Conservation (phyloP, 2,113 vertebrate species). For the Candoia aspera region DNA sequence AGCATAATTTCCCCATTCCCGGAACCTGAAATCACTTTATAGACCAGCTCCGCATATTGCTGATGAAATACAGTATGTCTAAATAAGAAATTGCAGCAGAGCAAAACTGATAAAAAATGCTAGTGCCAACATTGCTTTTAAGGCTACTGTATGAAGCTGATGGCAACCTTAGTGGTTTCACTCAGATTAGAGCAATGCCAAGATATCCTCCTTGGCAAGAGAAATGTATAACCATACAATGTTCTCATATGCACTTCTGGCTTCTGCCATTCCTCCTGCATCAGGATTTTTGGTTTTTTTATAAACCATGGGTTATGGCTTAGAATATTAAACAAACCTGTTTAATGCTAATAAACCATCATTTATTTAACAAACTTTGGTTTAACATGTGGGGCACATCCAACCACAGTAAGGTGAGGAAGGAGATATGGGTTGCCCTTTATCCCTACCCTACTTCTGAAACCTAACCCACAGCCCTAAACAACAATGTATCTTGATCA, state of each 20-base stretch:
- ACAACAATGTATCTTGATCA: neutral
- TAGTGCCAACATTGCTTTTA: slow-evolving; percentile 29
- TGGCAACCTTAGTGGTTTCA: neutral
- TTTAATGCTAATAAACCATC: neutral
- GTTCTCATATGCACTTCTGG: neutral
- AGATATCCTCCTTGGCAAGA: slow-evolving; percentile 41
- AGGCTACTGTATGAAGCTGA: neutral
- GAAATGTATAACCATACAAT: neutral
- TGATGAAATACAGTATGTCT: slow-evolving; percentile 40
- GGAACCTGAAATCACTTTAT: slow-evolving; percentile 34
- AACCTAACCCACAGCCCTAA: neutral
- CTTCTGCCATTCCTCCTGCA: neutral
- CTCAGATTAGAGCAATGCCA: slow-evolving; percentile 35
- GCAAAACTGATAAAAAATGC: neutral
- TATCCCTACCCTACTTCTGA: neutral
- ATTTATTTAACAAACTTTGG: too few species aligned
- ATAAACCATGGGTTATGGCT: neutral
- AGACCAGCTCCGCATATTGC: neutral
- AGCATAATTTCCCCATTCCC: slow-evolving; percentile 26
- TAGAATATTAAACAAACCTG: neutral
- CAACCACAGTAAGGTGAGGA: neutral
- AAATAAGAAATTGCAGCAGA: neutral
- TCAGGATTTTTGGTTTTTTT: neutral
- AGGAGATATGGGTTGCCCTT: neutral
- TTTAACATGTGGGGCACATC: too few species aligned